Conservation (phyloP, 2,888 invertebrate species). For the Eristalis intricaria region DNA sequence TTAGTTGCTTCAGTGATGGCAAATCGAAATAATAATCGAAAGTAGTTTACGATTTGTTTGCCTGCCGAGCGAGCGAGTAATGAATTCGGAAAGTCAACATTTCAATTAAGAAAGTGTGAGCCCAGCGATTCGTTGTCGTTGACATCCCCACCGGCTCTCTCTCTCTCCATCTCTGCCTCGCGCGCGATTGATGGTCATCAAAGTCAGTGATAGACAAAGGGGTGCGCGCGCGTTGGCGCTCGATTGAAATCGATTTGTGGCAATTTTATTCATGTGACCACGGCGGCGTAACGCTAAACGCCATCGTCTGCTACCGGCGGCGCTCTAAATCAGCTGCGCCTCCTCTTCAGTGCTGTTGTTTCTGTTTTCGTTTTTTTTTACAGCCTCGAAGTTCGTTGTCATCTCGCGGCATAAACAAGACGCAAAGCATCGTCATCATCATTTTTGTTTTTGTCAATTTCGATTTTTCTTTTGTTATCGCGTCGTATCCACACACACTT, state of each 20-base stretch:
- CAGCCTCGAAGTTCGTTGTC: constrained; percentile 39
- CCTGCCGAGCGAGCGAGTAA: neutral
- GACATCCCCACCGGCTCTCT: constrained; percentile 16
- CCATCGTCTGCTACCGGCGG: constrained; percentile 50
- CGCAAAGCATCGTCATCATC: constrained; percentile 10
- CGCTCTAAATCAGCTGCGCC: constrained; percentile 55
- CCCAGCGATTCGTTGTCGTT: constrained; percentile 34
- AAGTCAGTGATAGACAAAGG: neutral
- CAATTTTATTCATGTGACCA: constrained; percentile 71
- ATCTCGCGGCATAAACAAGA: constrained; percentile 50
- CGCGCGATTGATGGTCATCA: neutral
- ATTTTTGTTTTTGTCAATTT: constrained; percentile 18
- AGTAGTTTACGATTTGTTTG: constrained; percentile 59
- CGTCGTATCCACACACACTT: constrained; percentile 44
- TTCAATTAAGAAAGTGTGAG: constrained; percentile 71
- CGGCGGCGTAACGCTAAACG: constrained; percentile 35
- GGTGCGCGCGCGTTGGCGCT: constrained; percentile 13
- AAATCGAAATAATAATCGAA: constrained; percentile 46
- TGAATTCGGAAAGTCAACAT: constrained; percentile 69
- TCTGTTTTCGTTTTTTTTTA: constrained; percentile 52
- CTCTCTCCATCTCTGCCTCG: neutral
- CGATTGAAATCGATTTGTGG: constrained; percentile 70
- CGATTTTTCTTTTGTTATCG: constrained; percentile 35
- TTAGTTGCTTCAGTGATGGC: neutral
- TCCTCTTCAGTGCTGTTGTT: constrained; percentile 8